These are phyloP conservation scores for Vireo griseus DNA, from an alignment of 2,797 vertebrate species.

Conservation along the genomic window DNA sequence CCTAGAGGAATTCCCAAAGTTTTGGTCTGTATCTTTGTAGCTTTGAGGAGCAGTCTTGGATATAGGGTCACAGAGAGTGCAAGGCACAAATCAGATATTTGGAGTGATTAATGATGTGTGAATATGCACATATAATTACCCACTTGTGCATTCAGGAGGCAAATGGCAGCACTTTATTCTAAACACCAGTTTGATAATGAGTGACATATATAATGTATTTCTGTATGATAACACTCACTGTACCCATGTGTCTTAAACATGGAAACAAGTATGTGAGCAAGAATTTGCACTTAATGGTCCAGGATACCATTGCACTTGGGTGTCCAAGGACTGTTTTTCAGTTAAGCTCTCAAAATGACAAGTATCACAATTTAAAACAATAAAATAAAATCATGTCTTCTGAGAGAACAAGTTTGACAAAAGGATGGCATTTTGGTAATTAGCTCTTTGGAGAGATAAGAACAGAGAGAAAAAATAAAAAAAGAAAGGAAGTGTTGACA, in stretches of 20 bases:
- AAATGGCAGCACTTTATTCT: background rate
- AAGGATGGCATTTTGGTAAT: background rate
- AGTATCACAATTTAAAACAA: background rate
- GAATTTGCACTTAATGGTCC: background rate
- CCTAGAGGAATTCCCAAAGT: background rate
- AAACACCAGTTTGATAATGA: background rate
- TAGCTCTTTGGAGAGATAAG: background rate
- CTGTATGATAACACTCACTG: background rate
- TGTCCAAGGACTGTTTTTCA: background rate
- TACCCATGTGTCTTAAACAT: background rate
- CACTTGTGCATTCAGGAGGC: background rate
- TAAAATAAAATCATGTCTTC: background rate
- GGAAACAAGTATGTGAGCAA: background rate
- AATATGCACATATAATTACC: background rate
- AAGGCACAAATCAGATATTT: background rate
- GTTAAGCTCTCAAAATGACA: background rate
- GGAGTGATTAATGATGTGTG: background rate
- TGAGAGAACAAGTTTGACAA: background rate
- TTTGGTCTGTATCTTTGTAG: background rate
- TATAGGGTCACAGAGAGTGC: background rate
- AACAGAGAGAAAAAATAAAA: background rate
- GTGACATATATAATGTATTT: background rate
- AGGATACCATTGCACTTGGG: background rate
- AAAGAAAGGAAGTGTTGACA: background rate
- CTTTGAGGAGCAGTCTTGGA: background rate